Evolutionary conservation across 1,140 invertebrate species (phyloP), one percentile per base, ranked within the genome.

Genomic region (Cydia amplana): DNA sequence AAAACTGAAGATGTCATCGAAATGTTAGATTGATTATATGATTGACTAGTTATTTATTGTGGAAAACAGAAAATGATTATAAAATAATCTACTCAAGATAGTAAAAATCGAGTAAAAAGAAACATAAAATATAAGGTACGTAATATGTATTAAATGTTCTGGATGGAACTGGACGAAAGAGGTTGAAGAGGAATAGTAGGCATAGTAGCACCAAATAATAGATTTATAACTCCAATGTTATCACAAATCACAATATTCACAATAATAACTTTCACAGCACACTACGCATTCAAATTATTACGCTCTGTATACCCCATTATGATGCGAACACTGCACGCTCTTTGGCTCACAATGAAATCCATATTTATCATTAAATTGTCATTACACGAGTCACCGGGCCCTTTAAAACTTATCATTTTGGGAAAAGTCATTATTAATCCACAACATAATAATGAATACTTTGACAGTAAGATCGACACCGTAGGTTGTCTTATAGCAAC

Each of bases 271-370:
- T 70, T 70, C 65, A 70, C 65, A 70, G 28, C 5, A 49, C 72
- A 73, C 40, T 43, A 43, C 43, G 74, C 49, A 28, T 20, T 72
- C 74, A 40, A 40, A 84, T 81, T 82, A 77, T 82, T 77, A 80
- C 75, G 78, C 77, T 78, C 80, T 82, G 73, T 74, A 78, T 78
- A 79, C 25, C 78, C 72, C 73, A 51, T 78, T 63, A 76, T 73
- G 67, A 75, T 76, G 78, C 72, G 76, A 49, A 64, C 46, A 70
- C 60, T 78, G 28, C 73, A 82, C 77, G 79, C 77, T 80, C 18
- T 82, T 82, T 84, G 75, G 23, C 77, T 78, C 65, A 77, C 46
- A 76, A 83, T 80, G 36, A 67, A 40, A 74, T 73, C 23, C 65
- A 70, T 70, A 18, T 70, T 70, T 70, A 70, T 70, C 65, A 70